phyloP scores from a whole-genome alignment of 2,113 vertebrate genomes.

The Oncorhynchus kisutch region DNA sequence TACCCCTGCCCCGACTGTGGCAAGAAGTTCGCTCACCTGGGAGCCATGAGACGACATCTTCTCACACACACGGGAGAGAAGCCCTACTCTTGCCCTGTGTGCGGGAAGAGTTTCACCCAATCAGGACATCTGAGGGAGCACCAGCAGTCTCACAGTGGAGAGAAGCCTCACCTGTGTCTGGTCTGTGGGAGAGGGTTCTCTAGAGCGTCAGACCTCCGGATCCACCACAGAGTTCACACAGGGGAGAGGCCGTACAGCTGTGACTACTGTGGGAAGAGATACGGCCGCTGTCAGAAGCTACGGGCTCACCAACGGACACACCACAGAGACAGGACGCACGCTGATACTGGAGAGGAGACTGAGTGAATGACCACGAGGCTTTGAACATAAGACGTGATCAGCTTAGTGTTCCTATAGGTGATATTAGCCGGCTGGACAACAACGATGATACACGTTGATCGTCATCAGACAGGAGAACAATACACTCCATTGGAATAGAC shows the following conservation, averaged over 20 bases:
- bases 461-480: not conserved
- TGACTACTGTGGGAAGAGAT: slow-evolving; percentile 59
- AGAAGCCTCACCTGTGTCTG: not conserved
- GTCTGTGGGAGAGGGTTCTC: slow-evolving; percentile 20
- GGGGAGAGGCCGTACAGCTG: slow-evolving; percentile 58
- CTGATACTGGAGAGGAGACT: too few relatives aligned
- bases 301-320: not conserved
- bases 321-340: not conserved
- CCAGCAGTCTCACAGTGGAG: slow-evolving; percentile 49
- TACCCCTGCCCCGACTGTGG: slow-evolving; percentile 25
- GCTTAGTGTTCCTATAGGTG: not conserved
- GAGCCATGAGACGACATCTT: slow-evolving; percentile 14
- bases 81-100: slow-evolving; percentile 55
- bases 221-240: slow-evolving; percentile 61
- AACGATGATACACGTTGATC: not conserved
- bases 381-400: not conserved
- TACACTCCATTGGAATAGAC: not conserved
- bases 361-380: not conserved
- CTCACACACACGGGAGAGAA: slow-evolving; percentile 17
- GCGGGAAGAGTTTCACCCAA: slow-evolving; percentile 58
- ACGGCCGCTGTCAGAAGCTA: slow-evolving; percentile 17
- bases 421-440: not conserved
- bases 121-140: slow-evolving; percentile 53
- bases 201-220: slow-evolving; percentile 53
- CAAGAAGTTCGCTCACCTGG: slow-evolving; percentile 14